Base-by-base conservation (phyloP, 2,113 vertebrate species). In the Cyprinodon brontotheroides region DNA sequence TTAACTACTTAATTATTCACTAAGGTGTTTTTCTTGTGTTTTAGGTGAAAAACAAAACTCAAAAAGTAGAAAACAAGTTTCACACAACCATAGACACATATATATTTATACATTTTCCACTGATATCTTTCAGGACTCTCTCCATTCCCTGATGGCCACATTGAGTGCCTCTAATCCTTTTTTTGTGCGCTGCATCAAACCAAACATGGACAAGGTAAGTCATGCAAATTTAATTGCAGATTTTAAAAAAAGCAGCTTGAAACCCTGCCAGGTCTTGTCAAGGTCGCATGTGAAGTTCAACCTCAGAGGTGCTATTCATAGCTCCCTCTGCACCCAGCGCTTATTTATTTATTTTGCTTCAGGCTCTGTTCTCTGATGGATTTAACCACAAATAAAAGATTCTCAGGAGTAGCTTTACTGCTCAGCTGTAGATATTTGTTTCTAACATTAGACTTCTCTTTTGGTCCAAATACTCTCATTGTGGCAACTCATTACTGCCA, bases 181-280 rank as follows among this genome's bases (percentile, higher is more conserved):
- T 87, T 98, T 98, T 89, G 95, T 98, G 57, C 96, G 96, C 84
- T 98, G 96, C 93, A 96, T 98, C 89, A 98, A 98, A 92, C 96
- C 96, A 84, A 98, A 98, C 86, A 95, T 95, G 87, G 93, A 96
- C 76, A 98, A 98, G 95, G 96, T 96, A 86, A 78, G 87, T 91
- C 75, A 81, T 61, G 66, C 68, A 78, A 76, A 87, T 83, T 86
- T 79, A 41, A 73, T 57, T 68, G 61, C 36, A 85, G 36, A 48
- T 15, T 61, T 40, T 29, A 59, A 70, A 75, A 65, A 60, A 64
- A 71, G 70, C 62, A 3, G 29, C 38, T 69, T 80, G 65, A 83
- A 87, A 48, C 78, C 65, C 63, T 81, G 74, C 77, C 89, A 85
- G 76, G 65, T 75, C 70, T 66, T 14, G 61, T 86, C 81, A 86